Evolutionary conservation across 2,113 vertebrate species (phyloP).

Genomic region (Serinus canaria): DNA sequence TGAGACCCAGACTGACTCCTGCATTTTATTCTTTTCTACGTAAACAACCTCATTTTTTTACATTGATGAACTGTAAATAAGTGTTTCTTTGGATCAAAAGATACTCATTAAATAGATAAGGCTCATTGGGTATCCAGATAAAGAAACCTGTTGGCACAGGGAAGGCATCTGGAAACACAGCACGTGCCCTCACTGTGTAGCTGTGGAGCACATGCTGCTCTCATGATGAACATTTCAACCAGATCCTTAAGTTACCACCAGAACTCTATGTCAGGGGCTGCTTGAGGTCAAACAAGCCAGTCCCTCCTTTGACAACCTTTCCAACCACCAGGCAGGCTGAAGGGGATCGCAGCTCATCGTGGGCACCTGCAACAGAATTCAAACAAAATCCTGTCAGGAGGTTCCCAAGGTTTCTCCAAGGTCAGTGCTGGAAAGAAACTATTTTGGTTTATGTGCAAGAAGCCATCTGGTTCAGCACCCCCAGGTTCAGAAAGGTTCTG

Average conservation of each 20-base stretch:
- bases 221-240: not conserved
- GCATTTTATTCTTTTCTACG: not conserved
- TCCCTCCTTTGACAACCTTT: slow-evolving; percentile 93
- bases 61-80: not conserved
- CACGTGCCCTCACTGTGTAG: rapidly evolving
- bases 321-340: slow-evolving; percentile 93
- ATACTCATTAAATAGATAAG: not conserved
- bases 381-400: not conserved
- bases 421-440: not conserved
- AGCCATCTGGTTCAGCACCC: not conserved
- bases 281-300: slow-evolving; percentile 95
- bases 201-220: not conserved
- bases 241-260: not conserved
- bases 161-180: not conserved
- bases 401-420: not conserved
- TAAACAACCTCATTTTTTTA: not conserved
- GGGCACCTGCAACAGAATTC: slow-evolving; percentile 76
- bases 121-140: not conserved
- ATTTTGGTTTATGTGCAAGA: not conserved
- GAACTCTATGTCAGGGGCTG: slow-evolving; percentile 84
- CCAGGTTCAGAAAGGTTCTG: not conserved
- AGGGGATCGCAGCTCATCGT: slow-evolving; percentile 86
- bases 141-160: not conserved
- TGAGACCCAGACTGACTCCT: not conserved
- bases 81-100: not conserved